A percentile compares a stretch with the other conserved stretches of the same genome.
phyloP scores from a whole-genome alignment of 2,888 invertebrate genomes.

The Andricus quercusramuli region DNA sequence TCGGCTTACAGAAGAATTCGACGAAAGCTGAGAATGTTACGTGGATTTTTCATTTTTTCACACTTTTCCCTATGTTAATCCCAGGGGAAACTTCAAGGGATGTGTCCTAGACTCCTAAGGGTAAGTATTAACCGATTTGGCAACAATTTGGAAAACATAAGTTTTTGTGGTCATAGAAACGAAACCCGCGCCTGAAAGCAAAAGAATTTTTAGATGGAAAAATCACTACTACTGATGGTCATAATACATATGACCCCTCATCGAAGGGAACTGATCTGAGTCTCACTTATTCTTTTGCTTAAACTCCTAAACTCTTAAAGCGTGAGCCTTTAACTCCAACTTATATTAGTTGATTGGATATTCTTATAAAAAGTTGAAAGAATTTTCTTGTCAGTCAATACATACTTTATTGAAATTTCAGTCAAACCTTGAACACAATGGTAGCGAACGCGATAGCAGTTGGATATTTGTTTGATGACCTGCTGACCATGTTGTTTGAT shows the following conservation, averaged over 20 bases:
- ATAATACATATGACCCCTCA: constrained; percentile 71
- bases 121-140: too few relatives aligned
- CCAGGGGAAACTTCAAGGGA: too few relatives aligned
- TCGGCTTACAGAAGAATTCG: too few relatives aligned
- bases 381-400: background rate
- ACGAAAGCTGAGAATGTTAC: too few relatives aligned
- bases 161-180: too few relatives aligned
- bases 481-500: constrained; percentile 62
- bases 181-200: too few relatives aligned
- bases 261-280: constrained; percentile 49
- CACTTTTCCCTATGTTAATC: too few relatives aligned
- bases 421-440: background rate
- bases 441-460: background rate
- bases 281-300: constrained; percentile 13
- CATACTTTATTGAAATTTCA: constrained; percentile 20
- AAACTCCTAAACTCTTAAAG: constrained; percentile 1
- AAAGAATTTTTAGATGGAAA: too few relatives aligned
- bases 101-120: too few relatives aligned
- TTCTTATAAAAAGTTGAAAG: constrained; percentile 2
- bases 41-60: too few relatives aligned
- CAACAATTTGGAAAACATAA: too few relatives aligned
- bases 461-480: constrained; percentile 41
- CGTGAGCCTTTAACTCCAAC: background rate
- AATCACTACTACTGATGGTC: constrained; percentile 43
- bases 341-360: constrained; percentile 19